Percentiles rank a stretch among this genome's conserved stretches.
These are phyloP conservation scores for Nycticebus coucang DNA, from an alignment of 2,113 vertebrate species.

Conservation along the genomic window DNA sequence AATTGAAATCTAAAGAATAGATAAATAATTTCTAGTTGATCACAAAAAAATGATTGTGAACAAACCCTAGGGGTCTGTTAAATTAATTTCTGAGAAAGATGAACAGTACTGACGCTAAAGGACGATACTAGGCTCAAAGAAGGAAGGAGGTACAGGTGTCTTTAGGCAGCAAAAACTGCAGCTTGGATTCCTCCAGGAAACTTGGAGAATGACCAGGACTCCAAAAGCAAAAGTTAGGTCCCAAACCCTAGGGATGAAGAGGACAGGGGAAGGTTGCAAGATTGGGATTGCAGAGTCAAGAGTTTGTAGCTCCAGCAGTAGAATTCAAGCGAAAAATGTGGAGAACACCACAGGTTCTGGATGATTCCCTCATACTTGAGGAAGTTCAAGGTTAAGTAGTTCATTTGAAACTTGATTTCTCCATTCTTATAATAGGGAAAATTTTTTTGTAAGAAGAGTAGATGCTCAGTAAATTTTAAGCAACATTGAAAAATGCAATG, in stretches of 20 bases:
- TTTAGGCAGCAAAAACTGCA: neutral
- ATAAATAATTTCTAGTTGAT: neutral
- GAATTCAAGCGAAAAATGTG: neutral
- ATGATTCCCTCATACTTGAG: neutral
- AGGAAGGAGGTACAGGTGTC: neutral
- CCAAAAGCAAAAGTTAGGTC: neutral
- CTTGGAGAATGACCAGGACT: neutral
- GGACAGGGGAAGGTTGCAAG: too few relatives aligned
- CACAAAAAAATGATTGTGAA: neutral
- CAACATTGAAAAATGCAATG: conserved; percentile 1
- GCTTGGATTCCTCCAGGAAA: neutral
- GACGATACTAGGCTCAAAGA: neutral
- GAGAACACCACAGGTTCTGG: neutral
- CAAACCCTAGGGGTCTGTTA: neutral
- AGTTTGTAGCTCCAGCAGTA: neutral
- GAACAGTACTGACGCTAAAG: neutral
- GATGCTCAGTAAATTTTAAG: neutral
- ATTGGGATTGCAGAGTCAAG: neutral
- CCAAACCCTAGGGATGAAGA: neutral
- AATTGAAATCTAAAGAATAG: conserved; percentile 49
- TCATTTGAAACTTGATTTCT: neutral
- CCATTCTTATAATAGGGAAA: conserved; percentile 20
- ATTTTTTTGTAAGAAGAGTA: neutral
- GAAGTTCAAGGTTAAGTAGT: neutral
- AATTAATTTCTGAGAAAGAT: neutral